These are phyloP conservation scores for Sinhomidia bicolor DNA, from an alignment of 2,888 invertebrate species.

Conservation along the genomic window DNA sequence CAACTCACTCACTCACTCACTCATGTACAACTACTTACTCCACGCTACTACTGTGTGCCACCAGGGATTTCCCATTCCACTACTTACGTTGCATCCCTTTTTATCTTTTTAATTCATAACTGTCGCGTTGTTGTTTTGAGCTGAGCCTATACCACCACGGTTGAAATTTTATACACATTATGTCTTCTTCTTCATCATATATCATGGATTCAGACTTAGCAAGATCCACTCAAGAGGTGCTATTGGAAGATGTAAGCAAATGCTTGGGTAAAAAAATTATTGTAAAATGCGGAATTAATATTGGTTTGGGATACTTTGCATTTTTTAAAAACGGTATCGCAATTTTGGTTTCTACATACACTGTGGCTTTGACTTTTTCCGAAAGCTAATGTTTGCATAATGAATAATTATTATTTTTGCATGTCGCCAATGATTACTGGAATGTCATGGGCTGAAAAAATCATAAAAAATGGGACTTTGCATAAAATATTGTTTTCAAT, in stretches of 20 bases:
- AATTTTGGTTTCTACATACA: no score
- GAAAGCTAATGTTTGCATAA: neutral
- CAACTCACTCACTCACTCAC: neutral
- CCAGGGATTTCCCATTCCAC: neutral
- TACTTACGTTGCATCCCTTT: neutral
- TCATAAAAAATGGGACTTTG: no score
- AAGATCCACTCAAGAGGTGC: slow-evolving; percentile 45
- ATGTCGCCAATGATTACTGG: slow-evolving; percentile 36
- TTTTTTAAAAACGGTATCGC: no score
- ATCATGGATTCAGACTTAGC: slow-evolving; percentile 66
- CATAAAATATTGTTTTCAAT: no score
- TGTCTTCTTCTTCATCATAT: slow-evolving; percentile 57
- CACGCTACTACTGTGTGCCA: neutral
- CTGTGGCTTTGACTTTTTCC: no score
- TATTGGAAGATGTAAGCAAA: slow-evolving; percentile 67
- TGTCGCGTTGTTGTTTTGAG: neutral
- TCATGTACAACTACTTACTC: neutral
- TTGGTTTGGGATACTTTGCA: no score
- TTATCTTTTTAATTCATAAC: neutral
- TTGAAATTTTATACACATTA: no score
- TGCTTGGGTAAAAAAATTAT: no score
- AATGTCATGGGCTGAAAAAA: neutral
- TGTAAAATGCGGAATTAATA: no score
- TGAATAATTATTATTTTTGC: neutral
- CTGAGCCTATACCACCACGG: neutral